These are phyloP conservation scores for Rhodophaea formosa DNA, from an alignment of 2,888 invertebrate species.

Conservation along the genomic window DNA sequence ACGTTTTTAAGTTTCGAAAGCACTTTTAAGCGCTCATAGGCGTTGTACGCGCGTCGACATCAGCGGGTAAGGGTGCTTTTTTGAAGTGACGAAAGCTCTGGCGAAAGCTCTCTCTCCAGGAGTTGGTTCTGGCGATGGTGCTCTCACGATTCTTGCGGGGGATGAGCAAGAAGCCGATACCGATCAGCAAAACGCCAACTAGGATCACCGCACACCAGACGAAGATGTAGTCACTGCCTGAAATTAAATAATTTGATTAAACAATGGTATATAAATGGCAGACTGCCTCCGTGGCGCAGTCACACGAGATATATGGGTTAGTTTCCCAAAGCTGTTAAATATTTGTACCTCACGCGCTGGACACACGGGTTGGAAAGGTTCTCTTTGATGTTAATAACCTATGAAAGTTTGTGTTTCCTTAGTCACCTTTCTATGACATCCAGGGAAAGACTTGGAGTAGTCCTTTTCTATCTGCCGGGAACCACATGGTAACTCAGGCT, in stretches of 20 bases:
- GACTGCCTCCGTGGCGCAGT: no score
- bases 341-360: no score
- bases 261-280: no score
- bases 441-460: no score
- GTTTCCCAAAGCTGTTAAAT: no score
- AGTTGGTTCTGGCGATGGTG: conserved; percentile 39
- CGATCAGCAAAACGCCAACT: conserved; percentile 33
- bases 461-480: no score
- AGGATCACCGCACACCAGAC: conserved; percentile 15
- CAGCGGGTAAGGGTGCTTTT: conserved; percentile 3
- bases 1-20: neutral
- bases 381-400: no score
- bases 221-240: neutral
- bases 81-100: conserved; percentile 21
- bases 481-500: no score
- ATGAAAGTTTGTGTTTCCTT: no score
- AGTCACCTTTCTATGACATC: no score
- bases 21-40: conserved; percentile 2
- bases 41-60: neutral
- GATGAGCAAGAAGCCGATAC: conserved; percentile 33
- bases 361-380: no score
- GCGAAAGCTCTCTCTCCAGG: conserved; percentile 38
- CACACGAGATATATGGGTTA: no score
- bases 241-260: neutral
- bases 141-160: conserved; percentile 54